These are phyloP conservation scores for Protomyctophum bolini DNA, from an alignment of 2,113 vertebrate genomes.

Conservation along the genomic window DNA sequence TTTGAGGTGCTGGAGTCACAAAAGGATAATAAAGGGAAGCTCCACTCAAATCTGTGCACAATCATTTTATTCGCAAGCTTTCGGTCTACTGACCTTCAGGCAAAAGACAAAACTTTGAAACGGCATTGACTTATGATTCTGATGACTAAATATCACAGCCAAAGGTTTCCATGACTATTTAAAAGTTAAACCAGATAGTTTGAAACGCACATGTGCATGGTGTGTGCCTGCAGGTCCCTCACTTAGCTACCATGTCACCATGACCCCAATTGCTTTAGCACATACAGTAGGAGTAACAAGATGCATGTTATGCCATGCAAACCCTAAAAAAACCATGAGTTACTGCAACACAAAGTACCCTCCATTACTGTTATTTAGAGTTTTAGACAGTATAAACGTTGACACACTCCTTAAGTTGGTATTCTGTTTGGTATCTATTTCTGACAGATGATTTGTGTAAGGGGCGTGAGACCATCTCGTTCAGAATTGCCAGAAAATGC, in stretches of 20 bases:
- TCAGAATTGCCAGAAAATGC: not conserved
- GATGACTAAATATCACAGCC: no score
- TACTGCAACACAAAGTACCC: conserved; percentile 22
- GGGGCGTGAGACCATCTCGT: not conserved
- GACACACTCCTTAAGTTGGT: no score
- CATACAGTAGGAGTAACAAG: conserved; percentile 47
- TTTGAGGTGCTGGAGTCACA: no score
- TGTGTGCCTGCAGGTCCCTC: not conserved
- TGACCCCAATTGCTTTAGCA: conserved; percentile 48
- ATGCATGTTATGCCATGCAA: conserved; percentile 5
- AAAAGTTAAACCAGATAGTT: not conserved
- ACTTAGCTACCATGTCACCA: conserved; percentile 26
- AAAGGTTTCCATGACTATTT: conserved; percentile 3
- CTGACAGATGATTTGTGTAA: not conserved
- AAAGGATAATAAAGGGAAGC: no score
- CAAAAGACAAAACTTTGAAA: not conserved
- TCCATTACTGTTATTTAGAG: not conserved
- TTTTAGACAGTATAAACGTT: conserved; percentile 6
- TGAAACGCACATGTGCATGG: not conserved
- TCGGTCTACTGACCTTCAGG: no score
- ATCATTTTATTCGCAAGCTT: no score
- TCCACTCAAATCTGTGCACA: no score
- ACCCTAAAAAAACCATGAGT: conserved; percentile 26
- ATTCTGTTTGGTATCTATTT: no score
- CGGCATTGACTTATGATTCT: not conserved